Evolutionary conservation across 2,797 vertebrate genomes (phyloP).

Genomic region (Benthosema pterotum): DNA sequence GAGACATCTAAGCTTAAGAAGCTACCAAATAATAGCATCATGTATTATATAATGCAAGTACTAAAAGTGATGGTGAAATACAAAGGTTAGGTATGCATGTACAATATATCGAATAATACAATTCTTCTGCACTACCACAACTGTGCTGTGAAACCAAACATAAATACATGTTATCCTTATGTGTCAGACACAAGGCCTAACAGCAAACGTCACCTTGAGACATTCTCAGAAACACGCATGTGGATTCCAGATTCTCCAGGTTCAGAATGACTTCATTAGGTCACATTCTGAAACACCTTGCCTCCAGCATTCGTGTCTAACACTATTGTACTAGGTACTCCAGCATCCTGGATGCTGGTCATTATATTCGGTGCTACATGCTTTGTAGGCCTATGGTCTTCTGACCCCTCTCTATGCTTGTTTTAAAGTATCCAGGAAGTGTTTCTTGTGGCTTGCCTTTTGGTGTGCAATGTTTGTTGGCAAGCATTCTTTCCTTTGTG

Average conservation of each 20-base stretch:
- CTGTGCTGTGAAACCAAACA: too few species aligned
- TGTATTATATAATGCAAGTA: too few species aligned
- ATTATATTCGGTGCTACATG: constrained; percentile 22
- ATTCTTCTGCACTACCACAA: too few species aligned
- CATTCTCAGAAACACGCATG: neutral
- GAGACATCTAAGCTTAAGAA: too few species aligned
- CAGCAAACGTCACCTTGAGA: too few species aligned
- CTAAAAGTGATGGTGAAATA: too few species aligned
- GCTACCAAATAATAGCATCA: too few species aligned
- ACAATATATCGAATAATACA: too few species aligned
- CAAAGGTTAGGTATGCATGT: too few species aligned
- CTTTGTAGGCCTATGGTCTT: constrained; percentile 35
- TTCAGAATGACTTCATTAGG: constrained; percentile 41
- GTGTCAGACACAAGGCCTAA: too few species aligned
- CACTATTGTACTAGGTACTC: constrained; percentile 56
- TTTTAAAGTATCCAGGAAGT: constrained; percentile 70
- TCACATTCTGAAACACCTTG: constrained; percentile 54
- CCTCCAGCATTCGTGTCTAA: constrained; percentile 39
- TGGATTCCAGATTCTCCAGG: constrained; percentile 13
- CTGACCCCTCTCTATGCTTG: constrained; percentile 58
- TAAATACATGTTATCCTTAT: too few species aligned
- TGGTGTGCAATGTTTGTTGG: constrained; percentile 18
- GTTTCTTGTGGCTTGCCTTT: constrained; percentile 48
- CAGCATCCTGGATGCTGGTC: constrained; percentile 50
- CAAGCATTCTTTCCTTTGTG: constrained; percentile 23